Evolutionary conservation across 2,888 invertebrate genomes (phyloP), one percentile per base, ranked within the genome.

Genomic region (Apotomis capreana): DNA sequence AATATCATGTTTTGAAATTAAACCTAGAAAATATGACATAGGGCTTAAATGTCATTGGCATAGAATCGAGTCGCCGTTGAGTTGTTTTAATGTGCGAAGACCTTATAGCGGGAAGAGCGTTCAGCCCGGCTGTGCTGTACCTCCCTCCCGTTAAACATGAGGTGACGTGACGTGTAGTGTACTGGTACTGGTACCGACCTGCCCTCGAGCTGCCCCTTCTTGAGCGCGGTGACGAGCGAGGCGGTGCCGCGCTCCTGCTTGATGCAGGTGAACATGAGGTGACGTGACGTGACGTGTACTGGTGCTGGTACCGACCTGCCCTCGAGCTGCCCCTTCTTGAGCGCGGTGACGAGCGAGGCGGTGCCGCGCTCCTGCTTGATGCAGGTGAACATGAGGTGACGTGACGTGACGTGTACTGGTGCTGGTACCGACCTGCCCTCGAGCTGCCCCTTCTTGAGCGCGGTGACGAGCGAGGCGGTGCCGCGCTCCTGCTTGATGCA

Each of bases 401-500:
- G 40, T 40, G n/a, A n/a, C n/a, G n/a, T n/a, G n/a, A n/a, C n/a
- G n/a, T n/a, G n/a, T n/a, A n/a, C n/a, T n/a, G n/a, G 40, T 40
- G 60, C 67, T 26, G 26, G 26, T 26, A 84, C 88, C 80, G 78
- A 95, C 95, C 93, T 94, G 92, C 95, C 95, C 90, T 95, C 95
- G 77, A 98, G 95, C 84, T 97, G 97, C 79, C 97, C 97, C 88
- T 95, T 96, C 90, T 97, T 97, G 80, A 98, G 95, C 79, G 97
- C 96, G 76, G 97, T 96, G 92, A 97, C 96, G 80, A 98, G 95
- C 83, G 97, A 96, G 77, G 96, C 93, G 81, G 97, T 95, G 79
- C 99, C 99, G 85, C 97, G 97, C 89, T 99, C 98, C 85, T 95
- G 95, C 88, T 98, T 97, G 95, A 98, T 97, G 79, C 97, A 97